phyloP scores from a whole-genome alignment of 2,888 invertebrate genomes.

The Mechanitis messenoides region DNA sequence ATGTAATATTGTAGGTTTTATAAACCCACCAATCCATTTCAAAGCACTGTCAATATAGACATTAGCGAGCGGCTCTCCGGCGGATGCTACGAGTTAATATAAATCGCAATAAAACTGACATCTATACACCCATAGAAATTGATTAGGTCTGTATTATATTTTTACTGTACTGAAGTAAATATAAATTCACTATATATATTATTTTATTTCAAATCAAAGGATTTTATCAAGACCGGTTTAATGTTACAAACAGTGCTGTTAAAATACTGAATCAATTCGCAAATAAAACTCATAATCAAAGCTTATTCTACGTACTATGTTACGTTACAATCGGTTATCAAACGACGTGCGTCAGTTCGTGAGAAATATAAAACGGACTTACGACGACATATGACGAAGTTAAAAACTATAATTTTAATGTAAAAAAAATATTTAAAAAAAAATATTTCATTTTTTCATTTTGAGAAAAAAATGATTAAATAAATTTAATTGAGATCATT shows the following conservation, averaged over 20 bases:
- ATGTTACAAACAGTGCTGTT: too few relatives aligned
- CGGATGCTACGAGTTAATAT: slow-evolving; percentile 32
- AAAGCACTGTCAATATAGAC: slow-evolving; percentile 24
- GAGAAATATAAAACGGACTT: neutral
- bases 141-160: neutral
- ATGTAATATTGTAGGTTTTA: neutral
- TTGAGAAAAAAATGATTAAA: too few relatives aligned
- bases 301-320: neutral
- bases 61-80: slow-evolving; percentile 32
- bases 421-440: too few relatives aligned
- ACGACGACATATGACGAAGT: too few relatives aligned
- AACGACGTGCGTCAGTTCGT: neutral
- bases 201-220: too few relatives aligned
- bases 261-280: neutral
- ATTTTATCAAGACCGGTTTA: too few relatives aligned
- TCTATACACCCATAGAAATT: slow-evolving; percentile 3
- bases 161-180: too few relatives aligned
- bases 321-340: neutral
- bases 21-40: neutral
- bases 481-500: too few relatives aligned
- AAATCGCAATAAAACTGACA: slow-evolving; percentile 31
- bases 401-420: too few relatives aligned
- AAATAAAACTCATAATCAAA: neutral
- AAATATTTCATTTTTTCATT: too few relatives aligned
- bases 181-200: too few relatives aligned